Base-by-base conservation (phyloP, 2,888 invertebrate genomes). In the Drosophila anceps region DNA sequence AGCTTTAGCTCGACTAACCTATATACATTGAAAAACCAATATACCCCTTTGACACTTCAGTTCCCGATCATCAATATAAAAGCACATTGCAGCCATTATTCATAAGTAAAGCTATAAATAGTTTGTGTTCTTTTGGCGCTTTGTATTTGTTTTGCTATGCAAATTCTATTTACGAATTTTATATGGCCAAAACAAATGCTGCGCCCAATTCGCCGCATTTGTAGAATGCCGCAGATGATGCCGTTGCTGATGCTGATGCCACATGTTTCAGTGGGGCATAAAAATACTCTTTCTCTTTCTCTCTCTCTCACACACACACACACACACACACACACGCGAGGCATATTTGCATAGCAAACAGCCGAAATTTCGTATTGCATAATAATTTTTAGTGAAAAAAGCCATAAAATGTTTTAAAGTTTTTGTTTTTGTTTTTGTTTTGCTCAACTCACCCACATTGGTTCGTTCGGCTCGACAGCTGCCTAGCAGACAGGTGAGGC, bases 81-180 rank as follows among this genome's bases (percentile, higher is more conserved):
- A 33, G 18, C 20, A 51, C 20, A 51, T 33, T 18, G 33, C n/a
- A 29, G 29, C 18, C 12, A 24, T 31, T 53, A 53, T n/a, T 18
- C 37, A 27, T 3, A 8, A 29, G 37, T 24, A 65, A 41, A 50
- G 20, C 66, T 67, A 79, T 67, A 67, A 33, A 77, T 59, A 67
- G 63, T 43, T 59, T 61, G 66, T 39, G 37, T 37, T 66, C 44
- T 41, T 46, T 46, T 48, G 5, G 15, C 27, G 57, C 9, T 51
- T 10, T 48, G 29, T 60, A 73, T 88, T 73, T 86, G 89, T 90
- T 88, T 86, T 90, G 89, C 78, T 90, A 60, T 51, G 68, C 71
- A 73, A 70, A 73, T 88, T 90, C 78, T 78, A 76, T 87, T 88
- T 86, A 85, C 58, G 43, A 39, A 57, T 68, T 74, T 65, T 43